Evolutionary conservation across 37 sponge, comb jelly and placozoan genomes (phyloP), one percentile per base, ranked within the genome.

Genomic region (Agelas oroides): DNA sequence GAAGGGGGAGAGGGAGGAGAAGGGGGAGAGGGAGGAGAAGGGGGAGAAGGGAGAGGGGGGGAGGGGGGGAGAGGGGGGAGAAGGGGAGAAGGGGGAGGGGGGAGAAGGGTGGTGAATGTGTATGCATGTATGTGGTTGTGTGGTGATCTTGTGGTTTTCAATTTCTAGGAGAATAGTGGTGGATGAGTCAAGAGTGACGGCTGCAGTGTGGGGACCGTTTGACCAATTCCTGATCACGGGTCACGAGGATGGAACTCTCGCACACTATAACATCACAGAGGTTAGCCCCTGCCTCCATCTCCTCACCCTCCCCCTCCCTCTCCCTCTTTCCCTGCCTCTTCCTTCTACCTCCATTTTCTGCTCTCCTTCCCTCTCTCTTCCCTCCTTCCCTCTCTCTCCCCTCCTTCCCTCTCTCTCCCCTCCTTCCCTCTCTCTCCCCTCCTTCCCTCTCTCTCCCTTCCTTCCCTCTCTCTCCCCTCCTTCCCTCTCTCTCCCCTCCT

Each of bases 131-230:
- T n/a, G n/a, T n/a, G n/a, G n/a, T n/a, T n/a, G n/a, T 46, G 6
- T 46, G 46, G 6, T 46, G 46, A 8, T 8, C 46, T 46, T 46
- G 46, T 46, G 46, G 6, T 46, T 8, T 46, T 3, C 65, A 18
- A 3, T 57, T 5, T 8, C 1, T 38, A 86, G 87, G 59, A 79
- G n/a, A 16, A 40, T 81, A 2, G 53, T 41, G 20, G 68, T 83
- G 46, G 79, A 91, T 1, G 67, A 54, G 33, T 59, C 77, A 2
- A 90, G 86, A 64, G 87, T 97, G 39, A 97, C 96, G 31, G 81
- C 94, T 17, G 97, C 94, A 20, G 55, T 90, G 6, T 99, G 99
- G 99, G 97, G 99, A 30, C 81, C 90, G 25, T 83, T 95, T 78
- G 99, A 99, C 54, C 78, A 95, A 72, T 85, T 83, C 59, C 13